Percentiles rank a stretch among this genome's conserved stretches.
phyloP scores from a whole-genome alignment of 2,113 vertebrate species.

The Manacus vitellinus region DNA sequence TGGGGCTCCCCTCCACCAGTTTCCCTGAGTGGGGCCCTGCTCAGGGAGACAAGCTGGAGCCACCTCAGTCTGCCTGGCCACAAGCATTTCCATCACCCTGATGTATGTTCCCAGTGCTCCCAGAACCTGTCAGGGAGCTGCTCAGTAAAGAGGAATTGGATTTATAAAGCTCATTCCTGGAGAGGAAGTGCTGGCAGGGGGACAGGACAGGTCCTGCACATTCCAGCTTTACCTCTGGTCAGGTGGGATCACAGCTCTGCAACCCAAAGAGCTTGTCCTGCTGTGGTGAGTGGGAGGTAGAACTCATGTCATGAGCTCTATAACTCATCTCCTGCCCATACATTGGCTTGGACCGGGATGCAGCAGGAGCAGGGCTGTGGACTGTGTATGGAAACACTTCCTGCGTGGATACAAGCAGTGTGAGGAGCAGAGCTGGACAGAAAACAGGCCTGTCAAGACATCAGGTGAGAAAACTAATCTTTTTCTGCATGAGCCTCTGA shows the following conservation, averaged over 20 bases:
- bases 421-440: not conserved
- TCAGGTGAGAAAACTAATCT: not conserved
- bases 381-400: not conserved
- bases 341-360: not conserved
- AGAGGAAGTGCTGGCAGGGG: not conserved
- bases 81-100: not conserved
- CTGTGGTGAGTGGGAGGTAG: not conserved
- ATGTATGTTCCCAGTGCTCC: not conserved
- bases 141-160: not conserved
- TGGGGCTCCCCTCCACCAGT: not conserved
- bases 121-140: not conserved
- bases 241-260: not conserved
- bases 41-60: not conserved
- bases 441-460: not conserved
- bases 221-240: not conserved
- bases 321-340: not conserved
- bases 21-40: not conserved
- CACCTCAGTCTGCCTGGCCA: not conserved
- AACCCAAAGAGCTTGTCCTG: not conserved
- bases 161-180: not conserved
- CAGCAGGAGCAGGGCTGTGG: not conserved
- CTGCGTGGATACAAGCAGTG: fast-evolving
- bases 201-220: not conserved
- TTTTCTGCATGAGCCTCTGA: not conserved
- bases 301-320: fast-evolving